Evolutionary conservation across 2,888 invertebrate species (phyloP).

Genomic region (Macrosoma leucophasiata): DNA sequence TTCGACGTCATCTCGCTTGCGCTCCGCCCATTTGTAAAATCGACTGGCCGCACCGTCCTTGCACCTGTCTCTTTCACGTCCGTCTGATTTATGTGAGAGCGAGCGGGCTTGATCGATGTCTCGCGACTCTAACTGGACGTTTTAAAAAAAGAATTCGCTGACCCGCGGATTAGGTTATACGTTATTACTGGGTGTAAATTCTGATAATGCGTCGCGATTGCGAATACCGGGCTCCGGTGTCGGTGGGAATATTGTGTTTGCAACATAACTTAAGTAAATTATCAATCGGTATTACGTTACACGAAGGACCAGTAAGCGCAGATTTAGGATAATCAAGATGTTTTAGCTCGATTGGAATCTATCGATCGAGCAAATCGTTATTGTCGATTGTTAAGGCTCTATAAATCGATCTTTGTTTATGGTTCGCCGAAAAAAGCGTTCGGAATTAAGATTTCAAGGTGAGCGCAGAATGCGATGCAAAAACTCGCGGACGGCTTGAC

Average conservation of each 20-base stretch:
- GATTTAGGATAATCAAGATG: slow-evolving; percentile 49
- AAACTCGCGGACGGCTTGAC: slow-evolving; percentile 58
- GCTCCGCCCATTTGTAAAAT: slow-evolving; percentile 75
- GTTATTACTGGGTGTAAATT: slow-evolving; percentile 56
- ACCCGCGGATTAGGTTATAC: slow-evolving; percentile 48
- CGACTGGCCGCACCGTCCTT: slow-evolving; percentile 65
- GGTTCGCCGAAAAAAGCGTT: slow-evolving; percentile 42
- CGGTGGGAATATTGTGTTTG: slow-evolving; percentile 46
- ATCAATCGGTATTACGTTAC: slow-evolving; percentile 62
- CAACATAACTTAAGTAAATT: too few relatives aligned
- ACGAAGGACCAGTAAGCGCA: slow-evolving; percentile 42
- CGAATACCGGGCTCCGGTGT: slow-evolving; percentile 56
- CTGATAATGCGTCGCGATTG: slow-evolving; percentile 63
- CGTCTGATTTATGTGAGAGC: slow-evolving; percentile 74
- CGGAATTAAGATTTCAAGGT: slow-evolving; percentile 70
- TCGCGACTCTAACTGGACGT: slow-evolving; percentile 60
- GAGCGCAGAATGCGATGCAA: slow-evolving; percentile 55
- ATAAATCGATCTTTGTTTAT: slow-evolving; percentile 53
- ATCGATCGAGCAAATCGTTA: slow-evolving; percentile 47
- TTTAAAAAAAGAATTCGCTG: slow-evolving; percentile 52
- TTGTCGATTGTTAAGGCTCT: slow-evolving; percentile 44
- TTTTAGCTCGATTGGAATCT: slow-evolving; percentile 38
- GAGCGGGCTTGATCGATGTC: slow-evolving; percentile 73
- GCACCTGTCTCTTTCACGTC: slow-evolving; percentile 72
- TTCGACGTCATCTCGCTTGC: slow-evolving; percentile 64